Percentiles rank a stretch among this genome's conserved stretches.
Conservation (phyloP, 2,888 invertebrate species). For the Trissonchulus sp. region DNA sequence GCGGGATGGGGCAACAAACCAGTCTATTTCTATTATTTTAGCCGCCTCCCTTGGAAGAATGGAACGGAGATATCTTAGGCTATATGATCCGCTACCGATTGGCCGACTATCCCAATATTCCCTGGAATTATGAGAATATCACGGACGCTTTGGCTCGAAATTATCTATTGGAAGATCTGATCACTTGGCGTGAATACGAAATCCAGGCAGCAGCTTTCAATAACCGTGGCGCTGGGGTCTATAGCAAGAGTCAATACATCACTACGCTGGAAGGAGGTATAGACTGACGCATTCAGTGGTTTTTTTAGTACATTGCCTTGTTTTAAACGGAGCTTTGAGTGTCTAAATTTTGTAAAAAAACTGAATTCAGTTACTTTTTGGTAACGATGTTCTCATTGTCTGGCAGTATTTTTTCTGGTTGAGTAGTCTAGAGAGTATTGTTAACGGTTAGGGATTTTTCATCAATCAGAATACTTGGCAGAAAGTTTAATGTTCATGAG, state of each 20-base stretch:
- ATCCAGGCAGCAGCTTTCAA: slow-evolving; percentile 79
- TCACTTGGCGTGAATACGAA: slow-evolving; percentile 95
- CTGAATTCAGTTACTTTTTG: too few relatives aligned
- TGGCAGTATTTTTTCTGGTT: too few relatives aligned
- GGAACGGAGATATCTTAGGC: slow-evolving; percentile 88
- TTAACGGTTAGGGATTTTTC: too few relatives aligned
- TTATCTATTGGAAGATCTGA: slow-evolving; percentile 80
- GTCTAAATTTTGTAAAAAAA: too few relatives aligned
- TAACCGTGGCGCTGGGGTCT: slow-evolving; percentile 87
- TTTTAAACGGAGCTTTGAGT: too few relatives aligned
- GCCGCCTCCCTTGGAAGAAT: slow-evolving; percentile 83
- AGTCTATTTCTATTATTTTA: slow-evolving; percentile 56
- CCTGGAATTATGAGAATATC: slow-evolving; percentile 84
- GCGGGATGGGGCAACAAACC: too few relatives aligned
- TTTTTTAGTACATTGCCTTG: too few relatives aligned
- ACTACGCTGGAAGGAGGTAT: slow-evolving; percentile 83
- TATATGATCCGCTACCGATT: slow-evolving; percentile 85
- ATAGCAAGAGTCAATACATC: slow-evolving; percentile 79
- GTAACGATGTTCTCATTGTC: too few relatives aligned
- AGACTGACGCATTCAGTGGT: background rate
- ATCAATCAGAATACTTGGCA: too few relatives aligned
- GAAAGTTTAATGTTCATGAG: too few relatives aligned
- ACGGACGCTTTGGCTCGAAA: slow-evolving; percentile 79
- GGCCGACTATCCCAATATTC: slow-evolving; percentile 79
- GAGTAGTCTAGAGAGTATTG: too few relatives aligned